Conservation (phyloP, 2,888 invertebrate species). For the Sipha maydis region DNA sequence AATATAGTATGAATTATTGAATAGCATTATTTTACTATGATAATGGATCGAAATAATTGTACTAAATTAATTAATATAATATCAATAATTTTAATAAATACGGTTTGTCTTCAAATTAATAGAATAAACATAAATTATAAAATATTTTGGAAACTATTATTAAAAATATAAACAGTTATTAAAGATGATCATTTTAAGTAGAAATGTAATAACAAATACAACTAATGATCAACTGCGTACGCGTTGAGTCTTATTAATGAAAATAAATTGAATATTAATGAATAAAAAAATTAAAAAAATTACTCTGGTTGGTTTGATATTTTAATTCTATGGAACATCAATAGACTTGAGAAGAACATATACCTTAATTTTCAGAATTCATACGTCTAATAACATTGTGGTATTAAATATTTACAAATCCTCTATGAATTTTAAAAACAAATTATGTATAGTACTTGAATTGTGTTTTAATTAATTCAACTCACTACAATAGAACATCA, state of each 20-base stretch:
- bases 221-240: background rate
- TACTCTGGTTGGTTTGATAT: background rate
- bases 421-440: background rate
- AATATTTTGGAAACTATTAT: background rate
- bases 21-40: too few relatives aligned
- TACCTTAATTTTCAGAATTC: background rate
- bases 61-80: too few relatives aligned
- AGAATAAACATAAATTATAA: background rate
- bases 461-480: background rate
- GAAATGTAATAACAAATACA: background rate
- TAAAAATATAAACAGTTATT: background rate
- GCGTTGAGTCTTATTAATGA: background rate
- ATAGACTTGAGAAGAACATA: too few relatives aligned
- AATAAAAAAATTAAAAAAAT: background rate
- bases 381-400: background rate
- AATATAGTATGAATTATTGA: too few relatives aligned
- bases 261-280: background rate
- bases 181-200: background rate
- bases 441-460: background rate
- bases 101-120: background rate
- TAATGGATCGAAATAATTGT: too few relatives aligned
- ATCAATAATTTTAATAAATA: too few relatives aligned
- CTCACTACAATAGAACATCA: background rate
- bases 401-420: background rate
- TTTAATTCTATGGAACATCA: background rate